Evolutionary conservation across 2,797 vertebrate genomes (phyloP).

Genomic region (Numenius phaeopus): DNA sequence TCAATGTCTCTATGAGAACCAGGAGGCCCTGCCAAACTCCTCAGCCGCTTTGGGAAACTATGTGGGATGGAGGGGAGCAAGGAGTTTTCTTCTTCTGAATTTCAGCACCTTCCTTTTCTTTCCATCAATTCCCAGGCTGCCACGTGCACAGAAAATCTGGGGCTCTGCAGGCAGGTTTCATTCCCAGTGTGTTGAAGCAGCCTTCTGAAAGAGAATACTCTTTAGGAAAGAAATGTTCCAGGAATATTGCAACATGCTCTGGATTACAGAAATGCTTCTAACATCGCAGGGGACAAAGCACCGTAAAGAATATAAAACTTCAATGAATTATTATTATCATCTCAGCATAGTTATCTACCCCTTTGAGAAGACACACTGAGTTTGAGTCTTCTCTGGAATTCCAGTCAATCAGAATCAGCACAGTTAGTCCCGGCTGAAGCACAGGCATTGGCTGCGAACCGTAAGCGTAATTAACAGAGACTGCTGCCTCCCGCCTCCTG

Average conservation of each 20-base stretch:
- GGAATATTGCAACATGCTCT: neutral
- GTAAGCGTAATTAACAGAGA: neutral
- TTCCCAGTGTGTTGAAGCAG: neutral
- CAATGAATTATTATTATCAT: neutral
- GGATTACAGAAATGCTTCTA: neutral
- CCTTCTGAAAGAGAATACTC: neutral
- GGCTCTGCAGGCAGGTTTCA: neutral
- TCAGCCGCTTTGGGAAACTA: neutral
- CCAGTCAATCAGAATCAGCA: constrained; percentile 1
- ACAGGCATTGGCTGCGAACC: constrained; percentile 3
- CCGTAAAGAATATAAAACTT: neutral
- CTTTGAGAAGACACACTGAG: constrained; percentile 5
- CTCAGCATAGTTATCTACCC: neutral
- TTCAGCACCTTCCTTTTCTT: constrained; percentile 11
- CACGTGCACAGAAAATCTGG: neutral
- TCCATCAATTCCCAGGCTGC: neutral
- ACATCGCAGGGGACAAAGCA: neutral
- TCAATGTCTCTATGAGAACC: neutral
- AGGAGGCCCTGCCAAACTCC: neutral
- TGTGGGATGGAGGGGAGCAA: neutral
- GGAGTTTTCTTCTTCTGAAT: neutral
- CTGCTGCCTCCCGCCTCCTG: neutral
- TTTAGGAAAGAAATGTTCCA: neutral
- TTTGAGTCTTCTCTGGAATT: constrained; percentile 26
- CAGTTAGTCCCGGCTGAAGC: neutral